Base-by-base conservation (phyloP, 2,797 vertebrate species). In the Sebastes matsubarae region DNA sequence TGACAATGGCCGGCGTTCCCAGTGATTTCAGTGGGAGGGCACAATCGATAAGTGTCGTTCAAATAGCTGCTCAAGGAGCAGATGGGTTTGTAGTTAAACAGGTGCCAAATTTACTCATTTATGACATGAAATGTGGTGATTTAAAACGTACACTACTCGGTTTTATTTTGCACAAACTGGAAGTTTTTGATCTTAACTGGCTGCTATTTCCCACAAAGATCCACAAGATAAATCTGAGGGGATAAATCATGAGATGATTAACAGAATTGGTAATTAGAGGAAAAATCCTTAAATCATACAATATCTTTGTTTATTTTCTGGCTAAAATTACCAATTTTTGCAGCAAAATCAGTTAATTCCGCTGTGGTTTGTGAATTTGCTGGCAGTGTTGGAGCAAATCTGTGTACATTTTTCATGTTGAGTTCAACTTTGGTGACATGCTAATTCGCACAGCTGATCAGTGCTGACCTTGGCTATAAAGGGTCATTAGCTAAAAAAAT, bases 1-100 rank as follows among this genome's bases (percentile, higher is more conserved):
- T 52, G 81, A 91, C 90, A 87, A 88, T 70, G 55, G 68, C 16
- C 1, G 2, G 14, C 20, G 25, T 70, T 82, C 74, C 52, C 55
- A 55, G 29, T 75, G 70, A 61, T 68, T 70, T 72, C 6, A 4
- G 32, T 12, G 30, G 55, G 46, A 54, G 32, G 67, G 27, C 59
- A 60, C 64, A 68, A 77, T 46, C 29, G 66, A 71, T 75, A 4
- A 20, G 63, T 38, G 68, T 63, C 5, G 2, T 32, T 87, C 50
- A 75, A 59, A 77, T 50, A 79, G 58, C 68, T 2, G 60, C 64
- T 55, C 22, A 18, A 54, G 61, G 13, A 25, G 66, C 29, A 46
- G 69, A 60, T 10, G 38, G 11, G 68, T 74, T 66, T 32, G 64
- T 65, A 2, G 67, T 68, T 14, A 55, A 66, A 80, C 42, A 13